These are phyloP conservation scores for Zaprionus obscuricornis DNA, from an alignment of 2,888 invertebrate species.

Conservation along the genomic window DNA sequence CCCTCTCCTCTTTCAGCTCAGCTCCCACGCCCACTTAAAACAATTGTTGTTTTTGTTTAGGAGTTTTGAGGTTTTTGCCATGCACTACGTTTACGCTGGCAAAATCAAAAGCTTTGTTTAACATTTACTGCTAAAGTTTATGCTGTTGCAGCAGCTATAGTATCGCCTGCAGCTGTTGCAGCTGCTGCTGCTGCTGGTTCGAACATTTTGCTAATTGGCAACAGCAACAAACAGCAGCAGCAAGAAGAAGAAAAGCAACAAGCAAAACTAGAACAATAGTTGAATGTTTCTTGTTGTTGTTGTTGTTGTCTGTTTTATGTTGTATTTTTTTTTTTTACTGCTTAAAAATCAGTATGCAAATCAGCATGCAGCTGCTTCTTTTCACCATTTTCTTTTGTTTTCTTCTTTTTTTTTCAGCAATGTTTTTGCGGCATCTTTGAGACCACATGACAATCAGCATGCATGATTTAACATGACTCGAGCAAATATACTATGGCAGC, in stretches of 20 bases:
- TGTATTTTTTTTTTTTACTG: neutral
- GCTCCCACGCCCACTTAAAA: neutral
- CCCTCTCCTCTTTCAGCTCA: neutral
- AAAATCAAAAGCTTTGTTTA: constrained; percentile 63
- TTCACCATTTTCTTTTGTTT: constrained; percentile 4
- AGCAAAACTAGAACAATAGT: too few species aligned
- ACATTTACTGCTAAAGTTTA: constrained; percentile 16
- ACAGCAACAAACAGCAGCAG: too few species aligned
- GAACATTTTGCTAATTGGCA: constrained; percentile 41
- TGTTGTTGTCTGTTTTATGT: too few species aligned
- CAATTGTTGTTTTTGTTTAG: constrained; percentile 1
- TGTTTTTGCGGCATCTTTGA: constrained; percentile 43
- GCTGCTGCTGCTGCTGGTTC: neutral
- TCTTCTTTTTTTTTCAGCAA: neutral
- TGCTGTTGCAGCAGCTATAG: constrained; percentile 14
- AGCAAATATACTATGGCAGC: constrained; percentile 52
- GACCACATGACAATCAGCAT: constrained; percentile 77
- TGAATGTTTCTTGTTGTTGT: too few species aligned
- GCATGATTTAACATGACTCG: constrained; percentile 71
- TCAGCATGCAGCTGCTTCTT: neutral
- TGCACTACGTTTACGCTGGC: constrained; percentile 47
- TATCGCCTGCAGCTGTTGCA: constrained; percentile 9
- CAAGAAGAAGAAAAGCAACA: too few species aligned
- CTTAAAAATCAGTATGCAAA: constrained; percentile 1
- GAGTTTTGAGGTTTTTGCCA: constrained; percentile 15